Evolutionary conservation across 1,140 invertebrate species (phyloP), one percentile per base, ranked within the genome.

Genomic region (Dinothrombium tinctorium): DNA sequence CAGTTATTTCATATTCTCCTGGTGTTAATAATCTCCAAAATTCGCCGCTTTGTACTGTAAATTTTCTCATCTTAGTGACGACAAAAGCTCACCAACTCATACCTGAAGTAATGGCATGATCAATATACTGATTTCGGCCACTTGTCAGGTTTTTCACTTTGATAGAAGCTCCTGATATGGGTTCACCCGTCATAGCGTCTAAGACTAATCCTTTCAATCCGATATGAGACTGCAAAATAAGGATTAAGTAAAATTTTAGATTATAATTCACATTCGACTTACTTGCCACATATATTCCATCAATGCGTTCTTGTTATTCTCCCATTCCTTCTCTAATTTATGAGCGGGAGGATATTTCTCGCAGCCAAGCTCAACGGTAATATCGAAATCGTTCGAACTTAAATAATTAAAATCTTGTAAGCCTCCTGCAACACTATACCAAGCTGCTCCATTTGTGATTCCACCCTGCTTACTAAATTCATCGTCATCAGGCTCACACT

Each of bases 401-500:
- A 84, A 56, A 56, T 87, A 87, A 54, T 84, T 86, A 59, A 83
- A 87, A 58, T 87, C 82, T 62, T 87, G 82, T 78, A 82, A 81
- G 20, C 77, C 73, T 62, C 74, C 74, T 55, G 69, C 61, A 12
- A 80, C 65, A 50, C 71, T 74, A 54, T 81, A 83, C 80, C 81
- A 86, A 31, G 71, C 71, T 1, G 79, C 81, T 6, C 81, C 81
- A 56, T 86, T 86, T 1, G 79, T 84, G 41, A 83, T 82, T 5
- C 80, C 80, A 24, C 70, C 71, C 50, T 73, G 66, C 47, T 66
- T 66, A 17, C 65, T 68, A 49, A 74, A 74, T 52, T 72, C 68
- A 46, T 63, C 65, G 4, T 56, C 57, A 33, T 63, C 59, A 7
- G 48, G 37, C 6, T 59, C 57, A 37, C 50, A 52, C 29, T 42